Evolutionary conservation across 1,140 invertebrate species (phyloP), one percentile per base, ranked within the genome.

Genomic region (Popillia japonica): DNA sequence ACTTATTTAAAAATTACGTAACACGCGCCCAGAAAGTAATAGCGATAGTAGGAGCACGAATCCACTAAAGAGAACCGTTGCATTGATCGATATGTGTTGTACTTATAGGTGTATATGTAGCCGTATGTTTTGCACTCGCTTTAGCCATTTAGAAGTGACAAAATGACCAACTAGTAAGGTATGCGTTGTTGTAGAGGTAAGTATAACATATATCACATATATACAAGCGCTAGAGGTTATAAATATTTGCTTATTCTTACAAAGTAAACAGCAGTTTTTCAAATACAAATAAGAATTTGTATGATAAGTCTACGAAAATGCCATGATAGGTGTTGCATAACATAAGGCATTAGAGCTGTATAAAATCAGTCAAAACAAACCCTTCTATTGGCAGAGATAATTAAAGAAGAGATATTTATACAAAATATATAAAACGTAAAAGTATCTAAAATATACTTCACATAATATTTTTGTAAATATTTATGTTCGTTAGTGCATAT

Each of bases 81-180:
- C 48, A 55, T 17, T 14, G 14, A 55, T 44, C 42, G 42, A 44
- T 10, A 44, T 14, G 14, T n/a, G 9, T n/a, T 55, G 14, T 55
- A 48, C 9, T 2, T 48, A 11, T n/a, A 17, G 14, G 14, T 55
- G 17, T n/a, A 55, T 55, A 55, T n/a, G 48, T 55, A 55, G 48
- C 14, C 48, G 17, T 6, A 17, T 55, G 14, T 14, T 55, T 55
- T 14, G 48, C 48, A 55, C 48, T 55, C 48, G 27, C 4, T 34
- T 34, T 34, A 55, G 17, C 48, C 48, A n/a, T 55, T 55, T 55
- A 55, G 48, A 55, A 55, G 48, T 55, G 48, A 55, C 48, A 55
- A 55, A 14, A 55, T 55, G 48, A 55, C 48, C 48, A 55, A 55
- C 48, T 17, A 17, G 48, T 55, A 55, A n/a, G 48, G 14, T 55